Base-by-base conservation (phyloP, 2,797 vertebrate species). In the Acrocephalus scirpaceus region DNA sequence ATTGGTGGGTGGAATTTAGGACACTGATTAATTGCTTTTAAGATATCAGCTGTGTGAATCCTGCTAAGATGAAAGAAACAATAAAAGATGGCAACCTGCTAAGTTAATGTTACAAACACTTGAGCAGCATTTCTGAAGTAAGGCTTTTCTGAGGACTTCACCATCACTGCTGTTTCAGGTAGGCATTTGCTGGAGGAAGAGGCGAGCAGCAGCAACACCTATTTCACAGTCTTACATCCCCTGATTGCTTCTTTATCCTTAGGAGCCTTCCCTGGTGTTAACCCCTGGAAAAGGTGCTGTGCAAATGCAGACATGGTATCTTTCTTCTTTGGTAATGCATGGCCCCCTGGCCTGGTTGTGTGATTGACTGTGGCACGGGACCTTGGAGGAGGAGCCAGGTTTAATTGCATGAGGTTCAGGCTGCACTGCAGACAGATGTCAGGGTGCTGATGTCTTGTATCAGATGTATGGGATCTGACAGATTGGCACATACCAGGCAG, bases 1-100 rank as follows among this genome's bases (percentile, higher is more conserved):
- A 80, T 90, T 85, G 96, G 94, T 93, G 85, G 53, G 91, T 71
- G 71, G 93, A 97, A 97, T 97, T 97, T 91, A 85, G 95, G 96
- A 75, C 67, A 60, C 80, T 80, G 94, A 97, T 97, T 97, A 97
- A 96, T 97, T 96, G 92, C 90, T 94, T 97, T 97, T 56, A 76
- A 95, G 95, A 87, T 91, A 85, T 89, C 82, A 69, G 27, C 66
- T 92, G 50, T 90, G 29, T 22, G 18, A 72, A 83, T 91, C 47
- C 79, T 77, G 42, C 71, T 79, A 45, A 57, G 60, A 86, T 40
- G 69, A 53, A 66, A 54, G 47, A 56, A 77, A 54, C 27, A 90
- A 56, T 69, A 88, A 14, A 64, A 93, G 57, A 44, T 75, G 82
- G 65, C 50, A 66, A 15, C 69, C 81, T 78, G 69, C 73, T 93